Evolutionary conservation across 2,797 vertebrate species (phyloP).

Genomic region (Acanthornis magna): DNA sequence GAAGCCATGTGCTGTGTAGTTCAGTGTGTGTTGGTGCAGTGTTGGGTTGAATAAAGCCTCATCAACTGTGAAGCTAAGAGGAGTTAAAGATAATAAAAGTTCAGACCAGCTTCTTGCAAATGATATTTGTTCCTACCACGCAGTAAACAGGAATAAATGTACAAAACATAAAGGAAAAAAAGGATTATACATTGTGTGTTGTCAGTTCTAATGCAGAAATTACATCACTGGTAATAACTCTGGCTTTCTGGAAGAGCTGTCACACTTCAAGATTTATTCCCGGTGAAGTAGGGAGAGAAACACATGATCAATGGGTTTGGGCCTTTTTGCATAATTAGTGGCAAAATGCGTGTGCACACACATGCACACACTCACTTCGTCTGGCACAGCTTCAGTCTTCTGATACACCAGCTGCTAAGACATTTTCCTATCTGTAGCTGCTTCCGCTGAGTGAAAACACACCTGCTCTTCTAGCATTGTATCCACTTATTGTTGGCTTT

Average conservation of each 20-base stretch:
- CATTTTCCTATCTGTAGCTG: conserved; percentile 77
- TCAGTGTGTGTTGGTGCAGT: background rate
- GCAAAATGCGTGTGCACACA: background rate
- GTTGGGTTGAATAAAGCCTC: background rate
- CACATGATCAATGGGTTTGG: conserved; percentile 71
- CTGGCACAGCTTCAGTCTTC: conserved; percentile 79
- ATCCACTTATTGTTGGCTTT: conserved; percentile 73
- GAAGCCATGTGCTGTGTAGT: background rate
- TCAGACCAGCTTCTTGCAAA: background rate
- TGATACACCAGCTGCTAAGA: conserved; percentile 80
- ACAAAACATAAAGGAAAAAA: background rate
- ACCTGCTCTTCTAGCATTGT: conserved; percentile 78
- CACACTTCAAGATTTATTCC: conserved; percentile 43
- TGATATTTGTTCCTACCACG: background rate
- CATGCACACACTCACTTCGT: conserved; percentile 43
- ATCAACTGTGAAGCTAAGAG: background rate
- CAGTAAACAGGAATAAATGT: background rate
- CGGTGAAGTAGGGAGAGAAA: conserved; percentile 59
- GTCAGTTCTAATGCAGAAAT: conserved; percentile 32
- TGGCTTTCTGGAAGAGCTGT: conserved; percentile 52
- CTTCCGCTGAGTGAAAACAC: conserved; percentile 77
- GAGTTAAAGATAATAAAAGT: background rate
- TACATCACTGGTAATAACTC: conserved; percentile 9
- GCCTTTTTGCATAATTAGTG: conserved; percentile 76
- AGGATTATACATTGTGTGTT: background rate